A percentile compares a stretch with the other conserved stretches of the same genome.
Evolutionary conservation across 2,797 vertebrate genomes (phyloP).

Genomic region (Sebastolobus altivelis): DNA sequence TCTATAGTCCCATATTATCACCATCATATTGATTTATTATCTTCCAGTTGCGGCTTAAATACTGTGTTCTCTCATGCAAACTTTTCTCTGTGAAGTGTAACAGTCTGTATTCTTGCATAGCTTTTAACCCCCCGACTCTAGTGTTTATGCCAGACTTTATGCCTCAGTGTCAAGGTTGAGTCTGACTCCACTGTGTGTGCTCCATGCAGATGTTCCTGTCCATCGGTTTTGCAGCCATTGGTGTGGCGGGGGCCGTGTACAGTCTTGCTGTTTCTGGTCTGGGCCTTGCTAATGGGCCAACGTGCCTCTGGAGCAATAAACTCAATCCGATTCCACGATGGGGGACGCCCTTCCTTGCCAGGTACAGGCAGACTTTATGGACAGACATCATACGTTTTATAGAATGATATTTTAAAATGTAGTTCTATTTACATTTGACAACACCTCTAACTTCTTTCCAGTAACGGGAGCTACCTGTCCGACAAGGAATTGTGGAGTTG

Average conservation of each 20-base stretch:
- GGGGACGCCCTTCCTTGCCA: constrained; percentile 55
- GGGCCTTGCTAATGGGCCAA: constrained; percentile 79
- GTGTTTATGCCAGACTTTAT: no score
- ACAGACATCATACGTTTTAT: neutral
- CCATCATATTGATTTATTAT: neutral
- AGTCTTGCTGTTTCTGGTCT: constrained; percentile 65
- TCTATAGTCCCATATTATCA: neutral
- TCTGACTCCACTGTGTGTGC: neutral
- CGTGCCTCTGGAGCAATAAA: accelerated
- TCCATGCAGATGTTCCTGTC: constrained; percentile 86
- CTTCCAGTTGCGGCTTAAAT: neutral
- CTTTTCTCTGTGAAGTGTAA: no score
- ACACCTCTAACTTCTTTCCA: constrained; percentile 23
- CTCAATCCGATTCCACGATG: accelerated
- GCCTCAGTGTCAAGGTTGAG: neutral
- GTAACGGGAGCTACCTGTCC: constrained; percentile 72
- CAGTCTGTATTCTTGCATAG: no score
- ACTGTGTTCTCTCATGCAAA: neutral
- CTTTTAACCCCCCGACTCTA: no score
- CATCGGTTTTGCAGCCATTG: constrained; percentile 79
- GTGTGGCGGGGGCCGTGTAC: constrained; percentile 77
- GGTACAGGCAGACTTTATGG: constrained; percentile 36
- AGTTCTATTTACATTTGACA: neutral
- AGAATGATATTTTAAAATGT: neutral
- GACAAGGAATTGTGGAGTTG: constrained; percentile 33